Percentiles rank a stretch among this genome's conserved stretches.
These are phyloP conservation scores for Mixornis gularis DNA, from an alignment of 2,113 vertebrate genomes.

Conservation along the genomic window DNA sequence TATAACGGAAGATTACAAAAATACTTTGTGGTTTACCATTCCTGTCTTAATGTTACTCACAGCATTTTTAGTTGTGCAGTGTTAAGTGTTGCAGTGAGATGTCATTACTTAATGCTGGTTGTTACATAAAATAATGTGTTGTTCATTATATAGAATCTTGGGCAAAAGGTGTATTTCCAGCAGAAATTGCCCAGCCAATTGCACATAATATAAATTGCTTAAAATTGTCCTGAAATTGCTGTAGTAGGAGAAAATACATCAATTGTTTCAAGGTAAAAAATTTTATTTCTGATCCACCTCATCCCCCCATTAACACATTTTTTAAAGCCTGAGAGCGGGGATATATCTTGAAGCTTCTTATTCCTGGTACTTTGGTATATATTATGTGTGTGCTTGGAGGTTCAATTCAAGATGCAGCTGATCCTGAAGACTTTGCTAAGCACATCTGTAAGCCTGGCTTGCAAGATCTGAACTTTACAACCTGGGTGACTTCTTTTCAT, in stretches of 20 bases:
- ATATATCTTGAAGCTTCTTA: not conserved
- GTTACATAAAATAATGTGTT: not conserved
- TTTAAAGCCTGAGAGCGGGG: not conserved
- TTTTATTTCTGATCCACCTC: not conserved
- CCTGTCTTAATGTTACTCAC: not conserved
- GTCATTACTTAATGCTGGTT: not conserved
- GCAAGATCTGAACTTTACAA: not conserved
- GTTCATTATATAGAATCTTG: not conserved
- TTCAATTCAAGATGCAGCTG: not conserved
- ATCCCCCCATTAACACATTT: not conserved
- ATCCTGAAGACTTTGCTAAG: not conserved
- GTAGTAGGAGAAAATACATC: not conserved
- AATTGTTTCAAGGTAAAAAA: not conserved
- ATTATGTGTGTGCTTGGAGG: not conserved
- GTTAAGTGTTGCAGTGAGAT: not conserved
- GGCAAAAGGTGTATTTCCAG: not conserved
- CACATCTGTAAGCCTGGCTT: not conserved
- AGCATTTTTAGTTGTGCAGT: not conserved
- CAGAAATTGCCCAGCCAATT: not conserved
- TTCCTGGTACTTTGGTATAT: not conserved
- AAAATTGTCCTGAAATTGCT: not conserved
- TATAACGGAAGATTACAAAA: not conserved
- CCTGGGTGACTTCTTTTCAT: not conserved
- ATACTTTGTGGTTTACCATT: not conserved
- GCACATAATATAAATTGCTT: not conserved